Percentiles rank a stretch among this genome's conserved stretches.
phyloP scores from a whole-genome alignment of 2,797 vertebrate species.

The Microtus obscurus region DNA sequence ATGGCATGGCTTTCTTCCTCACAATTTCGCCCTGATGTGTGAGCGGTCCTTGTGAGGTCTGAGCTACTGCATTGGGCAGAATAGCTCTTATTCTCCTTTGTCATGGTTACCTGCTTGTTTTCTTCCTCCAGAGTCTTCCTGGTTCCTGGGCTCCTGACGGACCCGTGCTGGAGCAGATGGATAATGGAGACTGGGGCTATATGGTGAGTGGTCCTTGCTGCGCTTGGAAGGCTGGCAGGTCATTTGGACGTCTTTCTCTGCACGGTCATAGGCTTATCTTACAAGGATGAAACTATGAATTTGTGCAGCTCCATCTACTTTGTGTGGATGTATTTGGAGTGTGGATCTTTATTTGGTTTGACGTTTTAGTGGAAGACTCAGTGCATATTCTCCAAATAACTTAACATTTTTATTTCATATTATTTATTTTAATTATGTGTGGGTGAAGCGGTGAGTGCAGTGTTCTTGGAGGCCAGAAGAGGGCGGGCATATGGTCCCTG shows the following conservation, averaged over 20 bases:
- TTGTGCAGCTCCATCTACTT: neutral
- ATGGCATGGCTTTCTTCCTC: slow-evolving; percentile 21
- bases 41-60: slow-evolving; percentile 58
- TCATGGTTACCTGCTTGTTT: slow-evolving; percentile 76
- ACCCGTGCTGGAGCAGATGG: slow-evolving; percentile 91
- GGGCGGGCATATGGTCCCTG: neutral
- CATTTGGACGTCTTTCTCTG: neutral
- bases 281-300: neutral
- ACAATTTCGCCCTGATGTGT: slow-evolving; percentile 45
- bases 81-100: slow-evolving; percentile 57
- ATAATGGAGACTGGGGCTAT: slow-evolving; percentile 99
- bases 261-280: neutral
- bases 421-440: neutral
- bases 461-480: neutral
- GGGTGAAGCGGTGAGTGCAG: neutral
- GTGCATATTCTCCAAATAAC: neutral
- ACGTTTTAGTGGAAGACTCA: slow-evolving; percentile 55
- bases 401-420: neutral
- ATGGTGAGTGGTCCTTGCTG: slow-evolving; percentile 90
- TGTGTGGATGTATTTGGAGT: neutral
- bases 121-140: slow-evolving; percentile 80
- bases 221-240: neutral
- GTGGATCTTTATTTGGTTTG: slow-evolving; percentile 13
- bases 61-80: slow-evolving; percentile 65
- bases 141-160: slow-evolving; percentile 83